Conservation (phyloP, 1,140 invertebrate species). For the Potamilus streckersoni region DNA sequence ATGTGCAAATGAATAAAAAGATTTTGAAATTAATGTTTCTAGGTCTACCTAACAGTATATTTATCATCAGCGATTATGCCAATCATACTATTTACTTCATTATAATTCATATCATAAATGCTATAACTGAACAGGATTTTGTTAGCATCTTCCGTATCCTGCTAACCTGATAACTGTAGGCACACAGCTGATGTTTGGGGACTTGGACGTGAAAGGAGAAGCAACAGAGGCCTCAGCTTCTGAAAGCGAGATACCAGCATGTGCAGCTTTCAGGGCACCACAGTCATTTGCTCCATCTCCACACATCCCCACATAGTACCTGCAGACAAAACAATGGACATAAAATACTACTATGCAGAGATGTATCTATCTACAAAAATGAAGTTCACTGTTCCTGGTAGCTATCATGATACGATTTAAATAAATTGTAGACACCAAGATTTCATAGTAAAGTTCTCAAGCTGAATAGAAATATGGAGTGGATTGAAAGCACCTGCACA, state of each 20-base stretch:
- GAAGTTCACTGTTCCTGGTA: no score
- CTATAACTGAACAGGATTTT: background rate
- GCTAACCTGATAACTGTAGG: slow-evolving; percentile 79
- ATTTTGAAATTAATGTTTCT: no score
- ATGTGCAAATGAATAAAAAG: no score
- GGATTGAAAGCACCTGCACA: no score
- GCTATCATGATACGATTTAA: no score
- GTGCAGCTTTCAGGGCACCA: slow-evolving; percentile 89
- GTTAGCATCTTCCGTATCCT: background rate
- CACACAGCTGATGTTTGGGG: slow-evolving; percentile 91
- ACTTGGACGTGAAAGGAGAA: slow-evolving; percentile 93
- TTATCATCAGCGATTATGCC: background rate
- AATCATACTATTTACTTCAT: no score
- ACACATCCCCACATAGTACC: slow-evolving; percentile 91
- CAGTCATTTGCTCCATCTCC: slow-evolving; percentile 98
- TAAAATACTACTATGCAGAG: no score
- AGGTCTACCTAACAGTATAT: no score
- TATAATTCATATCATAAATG: background rate
- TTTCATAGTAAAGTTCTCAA: no score
- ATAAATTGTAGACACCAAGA: no score
- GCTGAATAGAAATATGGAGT: no score
- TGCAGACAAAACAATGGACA: slow-evolving; percentile 31
- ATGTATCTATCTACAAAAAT: no score
- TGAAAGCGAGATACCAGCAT: slow-evolving; percentile 95
- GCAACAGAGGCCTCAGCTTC: slow-evolving; percentile 97